Conservation (phyloP, 2,113 vertebrate species). For the Ursus arctos region DNA sequence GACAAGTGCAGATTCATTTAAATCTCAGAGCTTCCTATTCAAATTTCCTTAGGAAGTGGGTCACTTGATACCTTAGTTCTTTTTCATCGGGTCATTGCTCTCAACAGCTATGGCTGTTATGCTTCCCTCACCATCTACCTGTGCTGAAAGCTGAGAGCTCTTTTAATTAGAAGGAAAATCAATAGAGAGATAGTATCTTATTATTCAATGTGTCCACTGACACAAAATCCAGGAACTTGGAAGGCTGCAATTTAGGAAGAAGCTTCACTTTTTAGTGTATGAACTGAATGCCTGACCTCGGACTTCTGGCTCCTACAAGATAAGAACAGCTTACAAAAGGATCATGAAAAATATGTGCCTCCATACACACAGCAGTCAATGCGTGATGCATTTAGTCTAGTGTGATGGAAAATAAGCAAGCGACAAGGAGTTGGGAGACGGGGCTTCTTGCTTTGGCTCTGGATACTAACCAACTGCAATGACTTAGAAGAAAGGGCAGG, state of each 20-base stretch:
- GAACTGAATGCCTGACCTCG: constrained; percentile 36
- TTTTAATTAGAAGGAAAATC: constrained; percentile 73
- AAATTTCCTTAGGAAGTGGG: constrained; percentile 69
- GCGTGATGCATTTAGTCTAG: not conserved
- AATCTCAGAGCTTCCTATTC: constrained; percentile 63
- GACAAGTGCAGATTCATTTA: constrained; percentile 47
- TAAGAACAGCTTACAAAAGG: not conserved
- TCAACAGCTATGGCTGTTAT: constrained; percentile 70
- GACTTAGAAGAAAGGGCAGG: not conserved
- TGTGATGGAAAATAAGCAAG: not conserved
- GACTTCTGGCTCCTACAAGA: not conserved
- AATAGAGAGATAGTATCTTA: constrained; percentile 79
- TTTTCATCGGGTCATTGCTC: constrained; percentile 57
- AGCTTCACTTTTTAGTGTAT: constrained; percentile 78
- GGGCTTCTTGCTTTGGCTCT: not conserved
- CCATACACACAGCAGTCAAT: not conserved
- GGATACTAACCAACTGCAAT: not conserved
- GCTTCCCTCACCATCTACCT: constrained; percentile 28
- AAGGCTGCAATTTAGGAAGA: constrained; percentile 78
- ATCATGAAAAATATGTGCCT: not conserved
- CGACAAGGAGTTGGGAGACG: not conserved
- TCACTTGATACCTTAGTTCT: constrained; percentile 62
- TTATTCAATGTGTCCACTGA: constrained; percentile 70
- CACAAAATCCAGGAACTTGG: constrained; percentile 56
- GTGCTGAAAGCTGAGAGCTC: constrained; percentile 59